phyloP scores from a whole-genome alignment of 37 sponge, comb jelly and placozoan genomes.

The Amphimedon queenslandica region DNA sequence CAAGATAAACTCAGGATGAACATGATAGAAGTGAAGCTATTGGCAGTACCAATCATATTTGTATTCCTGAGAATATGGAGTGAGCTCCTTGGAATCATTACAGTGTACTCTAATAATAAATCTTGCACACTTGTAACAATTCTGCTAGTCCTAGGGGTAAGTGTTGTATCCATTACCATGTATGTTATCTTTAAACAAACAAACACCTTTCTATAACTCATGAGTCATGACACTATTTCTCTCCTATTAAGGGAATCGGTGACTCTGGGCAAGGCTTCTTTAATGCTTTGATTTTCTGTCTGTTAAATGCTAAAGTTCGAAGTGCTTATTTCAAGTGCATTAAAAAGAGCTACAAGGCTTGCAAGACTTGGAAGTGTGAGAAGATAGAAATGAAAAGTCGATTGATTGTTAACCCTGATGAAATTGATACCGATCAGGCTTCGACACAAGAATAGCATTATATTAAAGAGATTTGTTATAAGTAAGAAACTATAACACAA shows the following conservation, averaged over 20 bases:
- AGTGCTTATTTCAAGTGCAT: not conserved
- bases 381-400: no score
- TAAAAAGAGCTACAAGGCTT: no score
- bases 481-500: no score
- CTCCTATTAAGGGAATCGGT: slow-evolving; percentile 16
- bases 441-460: no score
- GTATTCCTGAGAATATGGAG: slow-evolving; percentile 39
- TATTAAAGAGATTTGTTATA: no score
- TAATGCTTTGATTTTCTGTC: slow-evolving; percentile 28
- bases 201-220: no score
- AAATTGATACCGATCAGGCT: no score
- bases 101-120: not conserved
- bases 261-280: slow-evolving; percentile 43
- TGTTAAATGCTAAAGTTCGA: slow-evolving; percentile 22
- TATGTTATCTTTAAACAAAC: no score
- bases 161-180: not conserved
- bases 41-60: slow-evolving; percentile 37
- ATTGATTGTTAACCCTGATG: no score
- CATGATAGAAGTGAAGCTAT: slow-evolving; percentile 31
- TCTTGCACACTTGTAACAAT: not conserved
- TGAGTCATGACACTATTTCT: not conserved
- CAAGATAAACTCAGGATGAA: not conserved
- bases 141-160: slow-evolving; percentile 7
- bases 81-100: slow-evolving; percentile 15
- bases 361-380: not conserved